Evolutionary conservation across 2,113 vertebrate genomes (phyloP).

Genomic region (Microtus montanus): DNA sequence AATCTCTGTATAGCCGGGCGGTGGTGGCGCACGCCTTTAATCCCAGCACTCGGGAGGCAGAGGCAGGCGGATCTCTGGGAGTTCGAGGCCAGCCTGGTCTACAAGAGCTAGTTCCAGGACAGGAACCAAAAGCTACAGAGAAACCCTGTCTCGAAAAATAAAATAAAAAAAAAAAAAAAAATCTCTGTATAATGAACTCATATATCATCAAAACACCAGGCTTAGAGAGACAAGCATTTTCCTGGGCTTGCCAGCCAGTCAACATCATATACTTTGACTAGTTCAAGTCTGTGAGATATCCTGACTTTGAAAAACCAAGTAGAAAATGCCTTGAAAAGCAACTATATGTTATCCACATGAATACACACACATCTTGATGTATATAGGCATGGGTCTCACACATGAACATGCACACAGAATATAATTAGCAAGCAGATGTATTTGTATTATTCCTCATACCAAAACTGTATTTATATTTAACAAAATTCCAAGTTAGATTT

Average conservation of each 20-base stretch:
- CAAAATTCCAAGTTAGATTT: constrained; percentile 1
- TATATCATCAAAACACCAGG: neutral
- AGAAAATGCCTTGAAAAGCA: neutral
- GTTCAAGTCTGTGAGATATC: neutral
- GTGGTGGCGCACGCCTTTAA: too few relatives aligned
- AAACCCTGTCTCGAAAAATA: too few relatives aligned
- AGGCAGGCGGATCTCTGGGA: too few relatives aligned
- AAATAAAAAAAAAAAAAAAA: too few relatives aligned
- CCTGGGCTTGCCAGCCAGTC: neutral
- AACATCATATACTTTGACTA: neutral
- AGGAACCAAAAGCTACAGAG: too few relatives aligned
- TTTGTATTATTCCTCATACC: neutral
- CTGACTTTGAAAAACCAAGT: neutral
- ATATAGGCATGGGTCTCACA: neutral
- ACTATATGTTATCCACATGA: neutral
- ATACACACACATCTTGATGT: too few relatives aligned
- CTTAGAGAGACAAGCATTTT: neutral
- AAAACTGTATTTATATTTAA: neutral
- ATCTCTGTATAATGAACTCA: neutral
- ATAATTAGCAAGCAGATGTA: constrained; percentile 20
- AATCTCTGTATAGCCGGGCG: neutral
- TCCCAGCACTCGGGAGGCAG: too few relatives aligned
- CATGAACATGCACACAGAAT: neutral
- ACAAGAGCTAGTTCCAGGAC: too few relatives aligned
- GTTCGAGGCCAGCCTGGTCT: too few relatives aligned